Evolutionary conservation across 2,888 invertebrate species (phyloP), one percentile per base, ranked within the genome.

Genomic region (Temnothorax rugatulus): DNA sequence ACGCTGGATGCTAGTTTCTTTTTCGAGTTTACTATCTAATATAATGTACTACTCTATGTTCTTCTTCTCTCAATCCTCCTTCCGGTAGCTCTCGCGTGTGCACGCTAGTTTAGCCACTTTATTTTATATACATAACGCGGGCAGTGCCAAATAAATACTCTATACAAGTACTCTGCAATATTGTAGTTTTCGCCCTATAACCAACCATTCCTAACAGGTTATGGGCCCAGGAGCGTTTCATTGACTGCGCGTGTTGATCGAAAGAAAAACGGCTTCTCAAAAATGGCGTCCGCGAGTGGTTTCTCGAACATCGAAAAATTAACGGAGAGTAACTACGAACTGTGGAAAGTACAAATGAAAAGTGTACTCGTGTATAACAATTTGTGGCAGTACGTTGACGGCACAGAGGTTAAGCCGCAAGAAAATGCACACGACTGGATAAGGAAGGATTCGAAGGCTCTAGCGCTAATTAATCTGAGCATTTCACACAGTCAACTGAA

Each of bases 391-490:
- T 71, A 68, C 2, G 61, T 71, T 0, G 15, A 59, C 0, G 61
- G 73, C 8, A 82, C 44, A 2, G 34, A 73, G 3, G 15, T 79
- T 1, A 69, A 79, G 3, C 25, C 59, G 9, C 1, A 2, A 0
- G 41, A 79, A 34, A 41, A 25, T 13, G 54, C 47, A 41, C 34
- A 34, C 0, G 54, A 59, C 0, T 73, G 52, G 41, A 50, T 18
- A 13, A 73, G 9, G 5, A 82, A 82, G 1, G 73, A 73, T n/a
- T 11, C 25, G 4, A 82, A 73, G 0, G 64, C 82, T 1, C 8
- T 63, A 0, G 29, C 29, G 0, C 41, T 73, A 3, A 73, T 82
- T 11, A 64, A 41, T 3, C 5, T 73, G 0, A 63, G 63, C 1
- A 44, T 64, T 7, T 13, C 50, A 18, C 61, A 69, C n/a, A 15